Conservation (phyloP, 2,113 vertebrate genomes). For the Tamias sibiricus region DNA sequence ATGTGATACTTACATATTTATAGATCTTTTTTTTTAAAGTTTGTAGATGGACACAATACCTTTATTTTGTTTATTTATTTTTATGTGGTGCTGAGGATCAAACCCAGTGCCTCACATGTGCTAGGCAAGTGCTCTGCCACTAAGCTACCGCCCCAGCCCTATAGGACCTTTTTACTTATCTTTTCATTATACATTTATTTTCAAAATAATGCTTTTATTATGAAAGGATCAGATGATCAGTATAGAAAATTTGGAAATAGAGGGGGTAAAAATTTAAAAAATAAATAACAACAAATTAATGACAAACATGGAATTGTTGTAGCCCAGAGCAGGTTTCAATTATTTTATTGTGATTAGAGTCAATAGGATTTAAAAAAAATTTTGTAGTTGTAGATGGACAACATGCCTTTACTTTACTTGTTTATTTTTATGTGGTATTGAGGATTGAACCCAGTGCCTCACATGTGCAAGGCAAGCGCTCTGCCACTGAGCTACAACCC, state of each 20-base stretch:
- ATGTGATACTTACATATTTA: neutral
- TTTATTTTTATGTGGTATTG: too few species aligned
- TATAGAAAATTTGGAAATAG: neutral
- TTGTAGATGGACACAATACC: too few species aligned
- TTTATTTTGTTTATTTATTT: too few species aligned
- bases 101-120: too few species aligned
- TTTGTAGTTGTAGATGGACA: too few species aligned
- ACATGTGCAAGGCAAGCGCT: too few species aligned
- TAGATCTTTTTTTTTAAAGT: neutral
- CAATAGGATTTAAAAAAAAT: neutral
- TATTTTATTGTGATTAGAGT: neutral
- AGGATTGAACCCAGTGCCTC: too few species aligned
- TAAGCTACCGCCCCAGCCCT: too few species aligned
- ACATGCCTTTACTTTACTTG: too few species aligned
- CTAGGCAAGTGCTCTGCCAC: too few species aligned
- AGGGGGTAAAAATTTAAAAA: neutral
- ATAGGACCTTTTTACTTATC: constrained; percentile 4
- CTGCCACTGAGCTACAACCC: too few species aligned
- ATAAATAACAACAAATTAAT: neutral
- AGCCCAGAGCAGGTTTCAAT: neutral
- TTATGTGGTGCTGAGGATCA: too few species aligned
- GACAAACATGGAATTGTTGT: neutral
- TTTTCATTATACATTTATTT: constrained; percentile 18
- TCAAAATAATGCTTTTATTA: constrained; percentile 9
- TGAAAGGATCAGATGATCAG: neutral